phyloP scores from a whole-genome alignment of 1,140 invertebrate genomes.

The Bombus confusus region DNA sequence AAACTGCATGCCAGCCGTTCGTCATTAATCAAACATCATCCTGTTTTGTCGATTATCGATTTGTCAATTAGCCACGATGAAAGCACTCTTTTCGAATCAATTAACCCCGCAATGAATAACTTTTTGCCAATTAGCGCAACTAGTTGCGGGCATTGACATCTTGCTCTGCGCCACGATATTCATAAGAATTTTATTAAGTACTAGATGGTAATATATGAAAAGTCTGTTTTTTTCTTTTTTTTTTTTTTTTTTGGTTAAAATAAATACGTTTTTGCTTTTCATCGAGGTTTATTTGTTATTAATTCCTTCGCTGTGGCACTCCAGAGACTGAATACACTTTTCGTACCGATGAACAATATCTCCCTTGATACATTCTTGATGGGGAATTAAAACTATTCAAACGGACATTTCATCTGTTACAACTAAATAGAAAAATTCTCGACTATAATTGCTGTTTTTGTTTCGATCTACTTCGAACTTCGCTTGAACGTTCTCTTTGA shows the following conservation, averaged over 20 bases:
- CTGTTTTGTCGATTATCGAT: slow-evolving; percentile 11
- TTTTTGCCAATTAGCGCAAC: neutral
- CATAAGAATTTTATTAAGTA: neutral
- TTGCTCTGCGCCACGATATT: neutral
- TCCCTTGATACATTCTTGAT: too few species aligned
- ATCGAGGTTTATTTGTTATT: too few species aligned
- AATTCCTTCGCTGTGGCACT: too few species aligned
- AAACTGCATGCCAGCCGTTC: neutral
- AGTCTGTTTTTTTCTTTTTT: neutral
- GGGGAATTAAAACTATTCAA: neutral
- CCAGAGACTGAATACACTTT: too few species aligned
- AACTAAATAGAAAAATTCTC: neutral
- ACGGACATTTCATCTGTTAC: neutral
- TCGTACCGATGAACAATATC: too few species aligned
- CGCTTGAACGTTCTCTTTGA: neutral
- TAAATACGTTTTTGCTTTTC: neutral
- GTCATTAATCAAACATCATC: slow-evolving; percentile 34
- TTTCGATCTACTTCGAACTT: neutral
- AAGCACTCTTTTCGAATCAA: neutral
- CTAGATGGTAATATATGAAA: neutral
- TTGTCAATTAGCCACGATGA: neutral
- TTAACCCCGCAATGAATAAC: neutral
- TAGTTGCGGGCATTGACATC: neutral
- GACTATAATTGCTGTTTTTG: neutral
- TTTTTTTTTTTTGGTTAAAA: too few species aligned